Percentiles rank a stretch among this genome's conserved stretches.
phyloP scores from a whole-genome alignment of 2,797 vertebrate species.

The Enteromius radiatus region DNA sequence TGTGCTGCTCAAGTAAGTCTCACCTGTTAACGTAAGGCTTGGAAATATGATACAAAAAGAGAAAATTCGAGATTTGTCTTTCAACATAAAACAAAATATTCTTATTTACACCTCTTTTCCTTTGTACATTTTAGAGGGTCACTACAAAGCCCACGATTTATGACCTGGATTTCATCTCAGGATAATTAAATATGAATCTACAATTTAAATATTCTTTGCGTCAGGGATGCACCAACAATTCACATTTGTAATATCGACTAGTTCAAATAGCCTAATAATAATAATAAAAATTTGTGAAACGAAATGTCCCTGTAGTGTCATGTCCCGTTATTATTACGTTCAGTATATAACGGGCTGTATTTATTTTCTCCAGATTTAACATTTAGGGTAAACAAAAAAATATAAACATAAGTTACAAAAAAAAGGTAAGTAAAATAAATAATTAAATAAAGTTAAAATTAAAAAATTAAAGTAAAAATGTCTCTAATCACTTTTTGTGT shows the following conservation, averaged over 20 bases:
- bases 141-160: conserved; percentile 32
- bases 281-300: conserved; percentile 56
- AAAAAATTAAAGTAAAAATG: no score
- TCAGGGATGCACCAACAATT: conserved; percentile 28
- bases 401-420: conserved; percentile 73
- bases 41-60: conserved; percentile 57
- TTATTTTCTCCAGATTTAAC: conserved; percentile 34
- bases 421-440: conserved; percentile 51
- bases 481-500: conserved; percentile 58
- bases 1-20: conserved; percentile 44
- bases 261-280: conserved; percentile 56
- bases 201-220: conserved; percentile 44
- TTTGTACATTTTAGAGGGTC: conserved; percentile 50
- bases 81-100: conserved; percentile 80
- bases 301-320: conserved; percentile 55
- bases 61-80: conserved; percentile 65
- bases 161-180: conserved; percentile 37
- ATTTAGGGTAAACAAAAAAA: conserved; percentile 68
- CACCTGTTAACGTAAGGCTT: conserved; percentile 63
- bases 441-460: conserved; percentile 56
- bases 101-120: conserved; percentile 77
- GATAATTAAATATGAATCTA: conserved; percentile 28
- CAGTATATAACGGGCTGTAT: conserved; percentile 29
- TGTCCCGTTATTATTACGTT: conserved; percentile 63
- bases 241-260: conserved; percentile 6